Evolutionary conservation across 2,888 invertebrate genomes (phyloP), one percentile per base, ranked within the genome.

Genomic region (Agriopis marginaria): DNA sequence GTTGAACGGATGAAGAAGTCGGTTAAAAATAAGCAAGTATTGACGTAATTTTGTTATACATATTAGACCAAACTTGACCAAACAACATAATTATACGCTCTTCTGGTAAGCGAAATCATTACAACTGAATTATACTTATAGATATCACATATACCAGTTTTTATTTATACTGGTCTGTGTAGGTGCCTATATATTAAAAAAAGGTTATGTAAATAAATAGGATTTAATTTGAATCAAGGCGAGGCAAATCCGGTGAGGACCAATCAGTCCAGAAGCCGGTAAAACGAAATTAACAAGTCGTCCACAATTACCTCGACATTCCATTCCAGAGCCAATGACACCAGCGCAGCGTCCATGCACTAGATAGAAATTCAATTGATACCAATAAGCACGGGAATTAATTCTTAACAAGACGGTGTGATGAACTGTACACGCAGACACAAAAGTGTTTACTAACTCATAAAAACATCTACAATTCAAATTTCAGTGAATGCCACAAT

Each of bases 331-430:
- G n/a, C 40, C 45, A 14, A 17, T 49, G 49, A 55, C 17, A 54
- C 40, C 39, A n/a, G 45, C 42, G 42, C 39, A n/a, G 45, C 42
- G 23, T 39, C 14, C 79, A 77, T 79, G 83, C 79, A 80, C 83
- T 63, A 81, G 75, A 83, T 85, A 74, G 71, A 56, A 66, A 74
- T 79, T 75, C 83, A 83, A 87, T 87, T 84, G 83, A 73, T 78
- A 79, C 79, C 82, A 83, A 84, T 87, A 83, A 83, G 81, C 78
- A 82, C 80, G 80, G 79, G 81, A 85, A 86, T 86, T 85, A 87
- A 86, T 82, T 84, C 85, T 82, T 79, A 81, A 81, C 82, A 78
- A 82, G 80, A 73, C 78, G 77, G 75, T 77, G 75, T 79, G 78
- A 82, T 82, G 83, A 82, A 81, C 82, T 78, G 78, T 77, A 80